phyloP scores from a whole-genome alignment of 1,140 invertebrate genomes.

The Schlechtendalia chinensis region DNA sequence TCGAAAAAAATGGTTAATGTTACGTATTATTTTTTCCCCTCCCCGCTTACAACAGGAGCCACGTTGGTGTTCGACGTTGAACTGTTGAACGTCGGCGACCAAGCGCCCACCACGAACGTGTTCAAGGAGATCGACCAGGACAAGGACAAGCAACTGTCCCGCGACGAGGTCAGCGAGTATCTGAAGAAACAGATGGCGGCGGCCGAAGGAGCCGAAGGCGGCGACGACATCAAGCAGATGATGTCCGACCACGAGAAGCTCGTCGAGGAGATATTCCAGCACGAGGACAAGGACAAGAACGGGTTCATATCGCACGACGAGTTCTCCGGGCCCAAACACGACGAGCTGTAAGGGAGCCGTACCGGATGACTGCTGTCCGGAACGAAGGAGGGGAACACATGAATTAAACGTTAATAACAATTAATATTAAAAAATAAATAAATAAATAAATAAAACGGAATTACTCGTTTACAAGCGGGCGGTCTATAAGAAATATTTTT shows the following conservation, averaged over 20 bases:
- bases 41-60: too few species aligned
- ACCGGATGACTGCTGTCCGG: neutral
- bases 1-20: too few species aligned
- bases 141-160: constrained; percentile 82
- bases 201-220: constrained; percentile 60
- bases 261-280: constrained; percentile 94
- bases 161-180: constrained; percentile 91
- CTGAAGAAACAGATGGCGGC: constrained; percentile 86
- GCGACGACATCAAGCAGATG: constrained; percentile 80
- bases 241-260: constrained; percentile 87
- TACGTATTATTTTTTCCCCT: too few species aligned
- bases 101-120: constrained; percentile 83
- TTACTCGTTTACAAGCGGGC: neutral
- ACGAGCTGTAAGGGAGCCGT: constrained; percentile 75
- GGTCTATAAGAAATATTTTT: neutral
- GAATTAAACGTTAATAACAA: too few species aligned
- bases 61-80: constrained; percentile 90
- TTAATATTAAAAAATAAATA: too few species aligned
- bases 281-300: constrained; percentile 93
- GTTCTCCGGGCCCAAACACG: constrained; percentile 94
- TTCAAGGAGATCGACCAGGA: constrained; percentile 95
- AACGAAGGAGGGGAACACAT: neutral
- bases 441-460: neutral
- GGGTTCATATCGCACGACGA: constrained; percentile 94
- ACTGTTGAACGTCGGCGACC: constrained; percentile 84